A percentile compares a stretch with the other conserved stretches of the same genome.
phyloP scores from a whole-genome alignment of 35 echinoderm and acorn worm genomes.

The Ophioderma brevispina region DNA sequence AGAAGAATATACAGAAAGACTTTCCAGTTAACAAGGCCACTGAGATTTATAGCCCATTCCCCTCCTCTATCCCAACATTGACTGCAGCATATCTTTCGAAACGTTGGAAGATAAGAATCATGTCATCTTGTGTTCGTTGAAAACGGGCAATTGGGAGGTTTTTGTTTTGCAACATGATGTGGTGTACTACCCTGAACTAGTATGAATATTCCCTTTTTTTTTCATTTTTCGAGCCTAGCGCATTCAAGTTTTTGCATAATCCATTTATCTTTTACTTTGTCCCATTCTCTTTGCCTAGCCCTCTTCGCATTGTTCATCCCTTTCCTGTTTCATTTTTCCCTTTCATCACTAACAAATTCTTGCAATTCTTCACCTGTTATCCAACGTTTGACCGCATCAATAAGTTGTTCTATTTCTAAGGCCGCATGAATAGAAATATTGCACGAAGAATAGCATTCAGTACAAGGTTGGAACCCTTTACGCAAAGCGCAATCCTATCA shows the following conservation, averaged over 20 bases:
- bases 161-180: constrained; percentile 9
- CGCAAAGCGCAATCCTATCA: too few species aligned
- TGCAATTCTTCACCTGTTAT: neutral
- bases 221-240: too few species aligned
- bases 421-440: too few species aligned
- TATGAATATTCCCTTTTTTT: neutral
- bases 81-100: constrained; percentile 45
- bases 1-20: constrained; percentile 69
- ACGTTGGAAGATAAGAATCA: constrained; percentile 32
- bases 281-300: neutral
- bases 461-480: too few species aligned
- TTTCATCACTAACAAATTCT: neutral
- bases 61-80: constrained; percentile 18
- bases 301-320: neutral
- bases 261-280: neutral
- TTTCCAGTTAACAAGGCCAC: constrained; percentile 61
- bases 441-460: too few species aligned
- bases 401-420: too few species aligned
- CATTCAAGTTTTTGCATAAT: neutral
- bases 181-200: neutral
- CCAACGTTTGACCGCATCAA: too few species aligned
- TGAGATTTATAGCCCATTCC: constrained; percentile 44
- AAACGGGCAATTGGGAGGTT: constrained; percentile 35
- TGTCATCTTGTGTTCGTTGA: constrained; percentile 30
- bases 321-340: neutral